phyloP scores from a whole-genome alignment of 35 echinoderm and acorn worm species.

The Diadema setosum region DNA sequence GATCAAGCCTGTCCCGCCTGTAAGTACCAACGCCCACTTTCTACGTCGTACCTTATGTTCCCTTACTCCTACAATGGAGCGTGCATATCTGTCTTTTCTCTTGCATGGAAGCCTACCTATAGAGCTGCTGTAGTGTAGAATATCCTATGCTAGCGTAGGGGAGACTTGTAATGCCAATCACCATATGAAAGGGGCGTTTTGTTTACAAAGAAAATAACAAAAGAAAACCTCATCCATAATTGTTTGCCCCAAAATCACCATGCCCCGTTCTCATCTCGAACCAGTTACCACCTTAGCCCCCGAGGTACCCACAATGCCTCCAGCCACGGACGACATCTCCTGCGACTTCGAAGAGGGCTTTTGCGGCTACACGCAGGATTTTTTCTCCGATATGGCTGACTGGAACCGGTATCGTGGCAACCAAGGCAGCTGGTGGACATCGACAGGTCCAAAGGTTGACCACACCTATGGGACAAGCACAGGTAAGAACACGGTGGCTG shows the following conservation, averaged over 20 bases:
- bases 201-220: no score
- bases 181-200: no score
- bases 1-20: slow-evolving; percentile 18
- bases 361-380: slow-evolving; percentile 73
- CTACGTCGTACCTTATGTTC: no score
- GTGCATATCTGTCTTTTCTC: no score
- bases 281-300: not conserved
- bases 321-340: slow-evolving; percentile 6
- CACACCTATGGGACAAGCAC: slow-evolving; percentile 65
- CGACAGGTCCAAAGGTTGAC: slow-evolving; percentile 56
- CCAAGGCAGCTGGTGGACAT: not conserved
- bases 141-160: no score
- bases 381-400: slow-evolving; percentile 25
- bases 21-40: no score
- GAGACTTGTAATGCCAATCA: no score
- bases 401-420: slow-evolving; percentile 32
- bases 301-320: not conserved
- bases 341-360: slow-evolving; percentile 88
- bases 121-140: no score
- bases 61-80: no score
- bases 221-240: no score
- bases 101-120: no score
- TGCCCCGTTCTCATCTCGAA: not conserved
- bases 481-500: slow-evolving; percentile 11
- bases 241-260: no score